Conservation (phyloP, 2,113 vertebrate genomes). For the Archilochus colubris region DNA sequence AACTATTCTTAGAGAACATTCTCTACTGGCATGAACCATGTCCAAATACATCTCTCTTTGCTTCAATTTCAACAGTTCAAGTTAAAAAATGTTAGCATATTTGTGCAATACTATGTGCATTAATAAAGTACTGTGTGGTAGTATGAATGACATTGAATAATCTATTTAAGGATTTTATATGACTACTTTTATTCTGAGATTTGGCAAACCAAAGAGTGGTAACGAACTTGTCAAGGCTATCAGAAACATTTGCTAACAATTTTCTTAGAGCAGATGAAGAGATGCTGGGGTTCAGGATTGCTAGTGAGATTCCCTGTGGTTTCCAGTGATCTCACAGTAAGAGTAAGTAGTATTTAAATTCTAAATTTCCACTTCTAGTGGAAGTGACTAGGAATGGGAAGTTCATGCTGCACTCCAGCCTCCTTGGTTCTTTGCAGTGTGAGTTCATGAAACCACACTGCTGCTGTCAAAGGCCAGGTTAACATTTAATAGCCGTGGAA, state of each 20-base stretch:
- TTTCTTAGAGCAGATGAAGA: neutral
- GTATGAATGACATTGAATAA: neutral
- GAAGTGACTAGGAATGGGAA: neutral
- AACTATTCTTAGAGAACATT: conserved; percentile 19
- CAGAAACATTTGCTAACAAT: neutral
- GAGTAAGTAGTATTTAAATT: neutral
- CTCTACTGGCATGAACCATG: neutral
- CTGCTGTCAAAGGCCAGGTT: conserved; percentile 59
- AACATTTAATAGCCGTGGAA: conserved; percentile 65
- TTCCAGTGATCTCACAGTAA: neutral
- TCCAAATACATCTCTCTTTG: neutral
- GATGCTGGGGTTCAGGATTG: neutral
- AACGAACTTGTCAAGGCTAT: neutral
- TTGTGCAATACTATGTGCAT: neutral
- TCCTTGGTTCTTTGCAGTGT: neutral
- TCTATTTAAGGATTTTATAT: neutral
- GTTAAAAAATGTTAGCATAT: neutral
- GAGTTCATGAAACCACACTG: conserved; percentile 40
- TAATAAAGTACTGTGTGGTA: neutral
- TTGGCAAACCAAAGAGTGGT: neutral
- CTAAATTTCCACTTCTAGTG: neutral
- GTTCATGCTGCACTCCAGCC: neutral
- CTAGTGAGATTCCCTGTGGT: neutral
- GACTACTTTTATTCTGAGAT: neutral
- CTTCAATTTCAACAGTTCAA: neutral